A percentile compares a stretch with the other conserved stretches of the same genome.
phyloP scores from a whole-genome alignment of 2,888 invertebrate species.

The Erebia aethiops region DNA sequence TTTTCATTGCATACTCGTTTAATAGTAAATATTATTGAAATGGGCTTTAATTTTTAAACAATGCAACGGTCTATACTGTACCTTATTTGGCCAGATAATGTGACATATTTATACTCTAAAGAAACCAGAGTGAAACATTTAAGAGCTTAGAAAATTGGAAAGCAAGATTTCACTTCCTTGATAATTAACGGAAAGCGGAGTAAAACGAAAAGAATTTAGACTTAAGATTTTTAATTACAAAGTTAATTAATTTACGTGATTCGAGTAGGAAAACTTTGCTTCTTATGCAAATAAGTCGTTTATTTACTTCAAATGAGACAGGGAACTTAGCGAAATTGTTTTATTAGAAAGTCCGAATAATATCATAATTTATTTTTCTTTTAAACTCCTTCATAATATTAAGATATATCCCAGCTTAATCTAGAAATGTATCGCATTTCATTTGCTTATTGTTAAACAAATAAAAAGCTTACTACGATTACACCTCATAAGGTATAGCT shows the following conservation, averaged over 20 bases:
- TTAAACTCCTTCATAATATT: not conserved
- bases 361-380: not conserved
- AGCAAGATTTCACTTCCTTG: conserved; percentile 57
- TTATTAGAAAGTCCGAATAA: not conserved
- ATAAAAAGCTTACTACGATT: no score
- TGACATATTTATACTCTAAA: not conserved
- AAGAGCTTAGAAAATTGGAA: conserved; percentile 36
- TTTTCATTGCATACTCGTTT: no score
- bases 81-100: no score
- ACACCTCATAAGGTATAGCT: no score
- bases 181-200: conserved; percentile 70
- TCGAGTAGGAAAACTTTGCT: conserved; percentile 63
- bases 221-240: conserved; percentile 68
- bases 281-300: conserved; percentile 68
- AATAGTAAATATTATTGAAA: no score
- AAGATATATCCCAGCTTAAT: no score
- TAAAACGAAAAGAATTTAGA: conserved; percentile 62
- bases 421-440: no score
- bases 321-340: conserved; percentile 11
- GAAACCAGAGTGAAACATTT: conserved; percentile 4
- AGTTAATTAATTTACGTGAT: conserved; percentile 74
- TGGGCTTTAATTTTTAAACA: no score
- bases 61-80: no score
- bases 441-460: no score
- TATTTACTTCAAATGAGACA: conserved; percentile 36